Percentiles rank a stretch among this genome's conserved stretches.
phyloP scores from a whole-genome alignment of 2,113 vertebrate species.

The Scortum barcoo region DNA sequence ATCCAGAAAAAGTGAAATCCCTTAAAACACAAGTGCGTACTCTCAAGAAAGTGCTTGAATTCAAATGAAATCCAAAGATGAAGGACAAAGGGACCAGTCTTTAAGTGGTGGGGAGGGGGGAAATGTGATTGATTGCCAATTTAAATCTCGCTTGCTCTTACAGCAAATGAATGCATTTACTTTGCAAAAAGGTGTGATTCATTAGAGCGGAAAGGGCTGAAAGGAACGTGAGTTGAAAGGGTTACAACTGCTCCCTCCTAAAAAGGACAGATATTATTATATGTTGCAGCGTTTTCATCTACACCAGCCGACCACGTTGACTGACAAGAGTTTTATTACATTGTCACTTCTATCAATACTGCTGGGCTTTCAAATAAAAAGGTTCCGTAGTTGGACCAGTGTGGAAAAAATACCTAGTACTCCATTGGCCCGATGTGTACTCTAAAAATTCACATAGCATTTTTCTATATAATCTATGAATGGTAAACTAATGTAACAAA shows the following conservation, averaged over 20 bases:
- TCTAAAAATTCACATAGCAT: neutral
- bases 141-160: slow-evolving; percentile 20
- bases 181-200: slow-evolving; percentile 21
- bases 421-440: neutral
- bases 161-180: slow-evolving; percentile 37
- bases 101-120: slow-evolving; percentile 18
- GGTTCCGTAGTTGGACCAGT: neutral
- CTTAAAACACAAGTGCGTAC: neutral
- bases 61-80: neutral
- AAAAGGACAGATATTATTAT: neutral
- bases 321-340: neutral
- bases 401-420: neutral
- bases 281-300: neutral
- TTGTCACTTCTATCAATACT: neutral
- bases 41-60: slow-evolving; percentile 5
- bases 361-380: neutral
- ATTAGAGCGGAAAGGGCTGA: slow-evolving; percentile 16
- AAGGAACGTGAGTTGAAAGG: neutral
- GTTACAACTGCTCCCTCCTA: neutral
- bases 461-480: neutral
- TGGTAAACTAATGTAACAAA: neutral
- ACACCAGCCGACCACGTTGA: neutral
- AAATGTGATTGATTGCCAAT: slow-evolving; percentile 35
- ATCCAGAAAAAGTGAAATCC: neutral
- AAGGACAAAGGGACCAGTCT: neutral